These are phyloP conservation scores for Novumbra hubbsi DNA, from an alignment of 2,797 vertebrate species.

Conservation along the genomic window DNA sequence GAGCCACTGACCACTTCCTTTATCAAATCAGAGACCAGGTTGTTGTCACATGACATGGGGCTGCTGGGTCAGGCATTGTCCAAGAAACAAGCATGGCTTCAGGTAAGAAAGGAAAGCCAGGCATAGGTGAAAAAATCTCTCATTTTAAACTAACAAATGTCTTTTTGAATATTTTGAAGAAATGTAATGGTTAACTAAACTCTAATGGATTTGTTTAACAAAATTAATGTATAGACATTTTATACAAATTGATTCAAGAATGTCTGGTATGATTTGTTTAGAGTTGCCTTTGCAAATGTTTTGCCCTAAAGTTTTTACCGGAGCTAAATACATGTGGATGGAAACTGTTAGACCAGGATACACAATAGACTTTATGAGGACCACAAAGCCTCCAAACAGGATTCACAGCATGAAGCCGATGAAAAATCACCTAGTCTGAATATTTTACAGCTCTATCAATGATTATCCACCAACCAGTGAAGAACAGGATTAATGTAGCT, in stretches of 20 bases:
- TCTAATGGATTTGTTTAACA: neutral
- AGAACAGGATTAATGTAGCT: too few relatives aligned
- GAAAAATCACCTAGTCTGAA: too few relatives aligned
- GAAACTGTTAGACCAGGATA: too few relatives aligned
- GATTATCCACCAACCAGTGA: too few relatives aligned
- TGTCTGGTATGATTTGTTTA: neutral
- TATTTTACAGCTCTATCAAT: too few relatives aligned
- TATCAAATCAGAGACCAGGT: conserved; percentile 63
- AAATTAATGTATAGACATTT: neutral
- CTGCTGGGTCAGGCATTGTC: conserved; percentile 51
- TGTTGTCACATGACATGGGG: conserved; percentile 55
- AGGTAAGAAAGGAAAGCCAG: conserved; percentile 52
- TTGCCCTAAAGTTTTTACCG: too few relatives aligned
- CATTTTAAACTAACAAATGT: neutral
- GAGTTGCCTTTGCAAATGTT: neutral
- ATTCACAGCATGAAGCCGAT: too few relatives aligned
- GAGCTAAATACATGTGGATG: too few relatives aligned
- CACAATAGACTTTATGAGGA: too few relatives aligned
- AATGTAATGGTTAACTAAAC: neutral
- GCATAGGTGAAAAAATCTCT: neutral
- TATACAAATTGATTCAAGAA: neutral
- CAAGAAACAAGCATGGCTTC: conserved; percentile 41
- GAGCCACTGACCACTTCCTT: conserved; percentile 42
- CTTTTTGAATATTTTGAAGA: neutral
- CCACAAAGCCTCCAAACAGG: too few relatives aligned